These are phyloP conservation scores for Drosophila gaucha DNA, from an alignment of 2,888 invertebrate genomes.

Conservation along the genomic window DNA sequence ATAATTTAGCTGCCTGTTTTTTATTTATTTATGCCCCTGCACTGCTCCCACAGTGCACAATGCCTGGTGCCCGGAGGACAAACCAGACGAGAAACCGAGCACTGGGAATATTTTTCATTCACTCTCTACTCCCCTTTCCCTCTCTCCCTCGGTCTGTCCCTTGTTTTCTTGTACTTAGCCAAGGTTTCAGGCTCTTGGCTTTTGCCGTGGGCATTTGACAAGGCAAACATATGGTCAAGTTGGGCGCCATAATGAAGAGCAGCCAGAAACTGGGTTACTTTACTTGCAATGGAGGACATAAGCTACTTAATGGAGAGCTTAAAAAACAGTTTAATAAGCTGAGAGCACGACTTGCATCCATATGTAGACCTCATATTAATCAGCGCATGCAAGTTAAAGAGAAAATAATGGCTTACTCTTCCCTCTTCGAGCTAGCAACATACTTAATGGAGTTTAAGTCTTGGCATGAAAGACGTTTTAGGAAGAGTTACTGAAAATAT, in stretches of 20 bases:
- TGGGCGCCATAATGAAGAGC: conserved; percentile 26
- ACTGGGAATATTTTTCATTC: conserved; percentile 23
- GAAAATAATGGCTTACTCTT: too few species aligned
- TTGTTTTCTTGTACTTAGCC: conserved; percentile 34
- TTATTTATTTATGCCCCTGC: conserved; percentile 49
- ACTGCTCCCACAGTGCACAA: neutral
- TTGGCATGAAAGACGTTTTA: too few species aligned
- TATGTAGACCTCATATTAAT: too few species aligned
- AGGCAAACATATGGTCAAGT: conserved; percentile 61
- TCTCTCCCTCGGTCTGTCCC: neutral
- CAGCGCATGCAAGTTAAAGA: too few species aligned
- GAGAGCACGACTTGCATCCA: too few species aligned
- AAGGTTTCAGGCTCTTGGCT: conserved; percentile 45
- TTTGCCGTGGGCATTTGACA: conserved; percentile 62
- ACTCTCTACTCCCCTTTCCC: neutral
- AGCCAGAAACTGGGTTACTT: conserved; percentile 45
- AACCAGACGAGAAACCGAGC: conserved; percentile 15
- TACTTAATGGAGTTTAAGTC: too few species aligned
- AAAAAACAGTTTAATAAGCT: too few species aligned
- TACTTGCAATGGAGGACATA: conserved; percentile 12
- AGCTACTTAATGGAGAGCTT: neutral
- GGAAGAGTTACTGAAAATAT: too few species aligned
- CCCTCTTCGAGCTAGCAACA: too few species aligned
- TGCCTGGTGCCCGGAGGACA: conserved; percentile 30
- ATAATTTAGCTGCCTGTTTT: conserved; percentile 57